phyloP scores from a whole-genome alignment of 2,797 vertebrate species.

The Neopelma chrysocephalum region DNA sequence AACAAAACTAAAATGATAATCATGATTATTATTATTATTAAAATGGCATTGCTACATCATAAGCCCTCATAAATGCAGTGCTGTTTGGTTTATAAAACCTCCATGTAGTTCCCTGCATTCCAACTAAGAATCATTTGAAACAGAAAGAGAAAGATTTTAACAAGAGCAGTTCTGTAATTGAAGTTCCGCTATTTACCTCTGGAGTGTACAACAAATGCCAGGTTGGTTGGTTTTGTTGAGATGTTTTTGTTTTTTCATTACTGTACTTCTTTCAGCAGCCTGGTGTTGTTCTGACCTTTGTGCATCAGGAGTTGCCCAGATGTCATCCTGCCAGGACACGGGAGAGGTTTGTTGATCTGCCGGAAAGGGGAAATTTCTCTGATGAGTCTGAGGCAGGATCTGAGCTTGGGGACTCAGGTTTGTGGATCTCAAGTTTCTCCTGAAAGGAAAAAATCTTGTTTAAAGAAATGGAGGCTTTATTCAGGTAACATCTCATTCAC shows the following conservation, averaged over 20 bases:
- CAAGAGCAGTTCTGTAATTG: neutral
- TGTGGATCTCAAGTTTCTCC: neutral
- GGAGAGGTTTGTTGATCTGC: neutral
- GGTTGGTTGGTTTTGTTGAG: neutral
- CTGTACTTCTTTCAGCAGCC: neutral
- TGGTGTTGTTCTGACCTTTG: neutral
- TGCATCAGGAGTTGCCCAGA: neutral
- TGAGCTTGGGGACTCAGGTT: neutral
- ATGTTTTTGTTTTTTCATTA: neutral
- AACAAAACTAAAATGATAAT: conserved; percentile 1
- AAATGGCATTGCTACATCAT: neutral
- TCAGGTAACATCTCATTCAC: neutral
- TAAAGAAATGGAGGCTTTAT: neutral
- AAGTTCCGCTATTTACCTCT: neutral
- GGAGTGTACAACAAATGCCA: neutral
- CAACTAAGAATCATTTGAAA: neutral
- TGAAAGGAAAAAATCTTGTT: neutral
- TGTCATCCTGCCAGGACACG: neutral
- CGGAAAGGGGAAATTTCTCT: neutral
- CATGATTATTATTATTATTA: neutral
- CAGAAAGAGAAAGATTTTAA: neutral
- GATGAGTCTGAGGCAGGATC: neutral
- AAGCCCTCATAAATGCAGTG: neutral
- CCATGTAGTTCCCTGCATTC: neutral
- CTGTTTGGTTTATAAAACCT: neutral